Conservation (phyloP, 2,888 invertebrate genomes). For the Elysia crispata region DNA sequence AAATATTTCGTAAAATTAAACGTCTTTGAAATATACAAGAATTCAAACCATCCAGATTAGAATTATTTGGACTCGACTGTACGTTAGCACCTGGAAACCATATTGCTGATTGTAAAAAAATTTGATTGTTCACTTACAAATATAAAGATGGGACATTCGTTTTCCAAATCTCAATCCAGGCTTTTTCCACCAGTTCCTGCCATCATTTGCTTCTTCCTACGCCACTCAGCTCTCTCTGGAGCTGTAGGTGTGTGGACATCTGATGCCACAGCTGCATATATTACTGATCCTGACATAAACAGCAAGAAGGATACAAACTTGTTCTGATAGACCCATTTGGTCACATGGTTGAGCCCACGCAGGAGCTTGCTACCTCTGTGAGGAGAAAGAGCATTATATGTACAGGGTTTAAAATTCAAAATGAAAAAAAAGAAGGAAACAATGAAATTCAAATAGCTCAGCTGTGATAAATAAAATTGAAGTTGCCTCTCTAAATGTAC, state of each 20-base stretch:
- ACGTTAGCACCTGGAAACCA: too few species aligned
- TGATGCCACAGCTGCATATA: neutral
- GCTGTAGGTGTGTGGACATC: conserved; percentile 31
- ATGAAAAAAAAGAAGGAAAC: neutral
- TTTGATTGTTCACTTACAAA: neutral
- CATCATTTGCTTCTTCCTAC: conserved; percentile 11
- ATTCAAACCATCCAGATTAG: too few species aligned
- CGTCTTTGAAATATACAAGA: too few species aligned
- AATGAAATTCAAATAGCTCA: too few species aligned
- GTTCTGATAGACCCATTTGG: conserved; percentile 37
- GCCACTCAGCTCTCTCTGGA: conserved; percentile 27
- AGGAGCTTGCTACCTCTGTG: neutral
- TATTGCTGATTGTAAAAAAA: too few species aligned
- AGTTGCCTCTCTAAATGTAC: too few species aligned
- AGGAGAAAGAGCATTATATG: neutral
- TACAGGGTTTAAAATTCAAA: neutral
- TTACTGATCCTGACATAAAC: neutral
- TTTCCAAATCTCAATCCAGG: neutral
- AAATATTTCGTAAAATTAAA: too few species aligned
- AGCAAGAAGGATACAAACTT: conserved; percentile 52
- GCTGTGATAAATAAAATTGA: too few species aligned
- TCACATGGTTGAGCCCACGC: neutral
- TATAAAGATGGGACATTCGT: neutral
- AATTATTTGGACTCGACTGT: too few species aligned
- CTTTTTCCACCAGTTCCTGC: neutral